phyloP scores from a whole-genome alignment of 2,113 vertebrate species.

The Chaetura pelagica region DNA sequence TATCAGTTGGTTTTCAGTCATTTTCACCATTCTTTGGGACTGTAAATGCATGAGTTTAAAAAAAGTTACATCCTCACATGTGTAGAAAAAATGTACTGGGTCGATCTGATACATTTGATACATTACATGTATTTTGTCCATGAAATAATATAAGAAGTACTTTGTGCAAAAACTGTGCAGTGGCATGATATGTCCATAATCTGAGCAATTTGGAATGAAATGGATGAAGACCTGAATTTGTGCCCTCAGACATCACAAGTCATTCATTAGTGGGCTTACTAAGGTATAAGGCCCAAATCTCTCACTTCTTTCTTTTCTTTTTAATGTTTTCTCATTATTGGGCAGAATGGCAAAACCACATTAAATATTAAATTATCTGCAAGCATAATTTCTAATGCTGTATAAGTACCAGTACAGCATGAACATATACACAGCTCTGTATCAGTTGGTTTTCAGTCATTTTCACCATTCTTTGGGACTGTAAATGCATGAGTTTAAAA shows the following conservation, averaged over 20 bases:
- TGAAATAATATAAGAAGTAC: neutral
- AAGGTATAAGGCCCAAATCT: neutral
- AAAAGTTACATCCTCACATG: neutral
- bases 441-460: neutral
- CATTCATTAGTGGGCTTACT: neutral
- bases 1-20: neutral
- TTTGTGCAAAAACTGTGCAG: neutral
- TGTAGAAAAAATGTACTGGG: neutral
- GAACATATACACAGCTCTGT: neutral
- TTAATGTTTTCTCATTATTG: neutral
- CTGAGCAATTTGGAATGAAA: neutral
- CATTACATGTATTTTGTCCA: neutral
- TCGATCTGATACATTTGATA: neutral
- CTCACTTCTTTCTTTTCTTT: neutral
- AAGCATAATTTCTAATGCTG: neutral
- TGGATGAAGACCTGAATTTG: neutral
- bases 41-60: neutral
- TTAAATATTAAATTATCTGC: constrained; percentile 31
- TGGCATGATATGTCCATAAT: neutral
- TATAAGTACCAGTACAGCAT: neutral
- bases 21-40: neutral
- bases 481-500: neutral
- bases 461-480: neutral
- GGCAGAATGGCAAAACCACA: neutral
- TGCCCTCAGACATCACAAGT: neutral